Evolutionary conservation across 1,140 invertebrate genomes (phyloP), one percentile per base, ranked within the genome.

Genomic region (Ephestia elutella): DNA sequence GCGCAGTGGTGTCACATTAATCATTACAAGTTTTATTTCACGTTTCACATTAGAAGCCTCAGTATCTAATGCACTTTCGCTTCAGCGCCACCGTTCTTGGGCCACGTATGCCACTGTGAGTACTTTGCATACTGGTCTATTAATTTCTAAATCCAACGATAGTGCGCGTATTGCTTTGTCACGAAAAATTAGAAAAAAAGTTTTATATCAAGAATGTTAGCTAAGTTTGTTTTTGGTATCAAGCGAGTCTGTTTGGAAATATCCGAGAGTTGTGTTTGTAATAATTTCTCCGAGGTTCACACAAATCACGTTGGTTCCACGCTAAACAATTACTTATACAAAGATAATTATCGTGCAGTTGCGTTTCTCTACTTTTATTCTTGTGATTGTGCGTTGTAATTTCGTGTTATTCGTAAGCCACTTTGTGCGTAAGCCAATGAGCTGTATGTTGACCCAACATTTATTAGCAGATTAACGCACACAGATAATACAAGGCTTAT

Each of bases 41-140:
- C 74, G 56, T 68, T 66, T 80, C 75, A 65, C 54, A 63, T 83
- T 80, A 75, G 73, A 68, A 64, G 64, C 62, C 69, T 62, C 68
- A 70, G 55, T 70, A 62, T 73, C 68, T 44, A 44, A 15, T 75
- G 75, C 78, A 80, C 80, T n/a, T n/a, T 78, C 74, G 76, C 53
- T 73, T n/a, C n/a, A 80, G 78, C 82, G 82, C 82, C 82, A 74
- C 71, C 38, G 58, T 54, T 70, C 70, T 67, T 78, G 83, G 80
- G 82, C 77, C 49, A 67, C 59, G 66, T n/a, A n/a, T 80, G 82
- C 82, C 82, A 82, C 68, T 70, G 68, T 68, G n/a, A 72, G 71
- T 71, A 68, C 48, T 64, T 50, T 57, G n/a, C n/a, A 59, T 68
- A 63, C 70, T 15, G 60, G 17, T 56, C 70, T 53, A 71, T 69